These are phyloP conservation scores for Thereva nobilitata DNA, from an alignment of 2,888 invertebrate genomes.

Conservation along the genomic window DNA sequence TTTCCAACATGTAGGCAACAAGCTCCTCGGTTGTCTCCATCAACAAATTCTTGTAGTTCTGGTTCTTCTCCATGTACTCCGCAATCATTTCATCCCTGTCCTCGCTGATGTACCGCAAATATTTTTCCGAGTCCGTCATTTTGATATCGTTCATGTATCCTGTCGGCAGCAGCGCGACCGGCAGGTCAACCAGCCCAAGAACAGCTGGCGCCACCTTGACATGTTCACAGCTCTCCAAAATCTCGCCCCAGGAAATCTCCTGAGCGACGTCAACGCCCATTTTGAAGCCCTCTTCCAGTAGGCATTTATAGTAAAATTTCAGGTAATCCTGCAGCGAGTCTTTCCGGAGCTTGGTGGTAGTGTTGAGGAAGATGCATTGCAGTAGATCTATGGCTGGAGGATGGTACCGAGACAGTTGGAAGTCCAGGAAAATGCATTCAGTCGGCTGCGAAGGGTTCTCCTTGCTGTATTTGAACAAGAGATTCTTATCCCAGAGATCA, in stretches of 20 bases:
- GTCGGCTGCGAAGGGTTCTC: slow-evolving; percentile 43
- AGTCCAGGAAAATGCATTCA: slow-evolving; percentile 53
- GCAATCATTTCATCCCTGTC: slow-evolving; percentile 48
- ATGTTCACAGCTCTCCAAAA: slow-evolving; percentile 51
- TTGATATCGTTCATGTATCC: slow-evolving; percentile 53
- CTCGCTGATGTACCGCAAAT: slow-evolving; percentile 54
- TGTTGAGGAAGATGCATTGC: slow-evolving; percentile 50
- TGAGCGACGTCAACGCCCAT: slow-evolving; percentile 24
- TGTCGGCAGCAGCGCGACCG: slow-evolving; percentile 51
- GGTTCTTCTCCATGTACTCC: slow-evolving; percentile 44
- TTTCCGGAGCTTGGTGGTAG: slow-evolving; percentile 45
- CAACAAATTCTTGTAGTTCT: slow-evolving; percentile 46
- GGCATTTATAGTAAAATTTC: slow-evolving; percentile 45
- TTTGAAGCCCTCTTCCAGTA: neutral
- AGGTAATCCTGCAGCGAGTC: slow-evolving; percentile 43
- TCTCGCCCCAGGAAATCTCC: slow-evolving; percentile 44
- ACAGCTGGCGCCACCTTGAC: slow-evolving; percentile 54
- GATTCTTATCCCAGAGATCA: slow-evolving; percentile 56
- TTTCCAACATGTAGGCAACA: slow-evolving; percentile 9
- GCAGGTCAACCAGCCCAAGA: slow-evolving; percentile 53
- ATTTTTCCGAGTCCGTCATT: slow-evolving; percentile 49
- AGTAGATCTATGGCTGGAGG: slow-evolving; percentile 54
- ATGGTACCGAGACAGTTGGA: slow-evolving; percentile 53
- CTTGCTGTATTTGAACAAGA: slow-evolving; percentile 47
- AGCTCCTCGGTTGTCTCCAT: slow-evolving; percentile 50